Evolutionary conservation across 2,888 invertebrate species (phyloP), one percentile per base, ranked within the genome.

Genomic region (Agrochola lychnidis): DNA sequence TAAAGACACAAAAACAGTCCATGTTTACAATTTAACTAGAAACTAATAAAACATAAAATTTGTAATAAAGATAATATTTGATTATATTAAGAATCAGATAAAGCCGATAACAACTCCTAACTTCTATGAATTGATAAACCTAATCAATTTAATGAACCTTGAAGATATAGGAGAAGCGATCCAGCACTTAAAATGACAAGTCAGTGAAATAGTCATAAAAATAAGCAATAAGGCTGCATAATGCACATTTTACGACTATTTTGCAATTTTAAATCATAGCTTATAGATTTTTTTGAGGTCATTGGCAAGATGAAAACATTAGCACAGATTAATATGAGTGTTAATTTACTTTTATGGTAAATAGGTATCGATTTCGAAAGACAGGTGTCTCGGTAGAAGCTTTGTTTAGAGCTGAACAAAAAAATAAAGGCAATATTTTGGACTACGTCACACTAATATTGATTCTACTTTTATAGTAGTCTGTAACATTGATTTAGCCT

Each of bases 81-180:
- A 72, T 68, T 64, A 30, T 53, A 42, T 36, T 68, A 48, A 51
- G 19, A 61, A 85, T 82, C 73, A 71, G 64, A 86, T 76, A 80
- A 70, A 45, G 40, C 36, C 36, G 64, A 78, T 76, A 76, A n/a
- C 36, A 45, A 78, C 71, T 75, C 53, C 19, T n/a, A 22, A 70
- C 69, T 84, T 88, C 78, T 72, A 56, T 66, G 77, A 83, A 88
- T 76, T 68, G 87, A 88, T 88, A 79, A 86, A 76, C n/a, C 16
- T 71, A 76, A 75, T 79, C 70, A 78, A 68, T 63, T 57, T 63
- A 70, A 84, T 70, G 36, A 63, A 69, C 73, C 85, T 68, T 81
- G 71, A 72, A 66, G 67, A 76, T 79, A 70, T 45, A 56, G 51
- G 2, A 80, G 63, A 76, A 81, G 66, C 19, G 45, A 79, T 56